Evolutionary conservation across 2,113 vertebrate genomes (phyloP).

Genomic region (Passer domesticus): DNA sequence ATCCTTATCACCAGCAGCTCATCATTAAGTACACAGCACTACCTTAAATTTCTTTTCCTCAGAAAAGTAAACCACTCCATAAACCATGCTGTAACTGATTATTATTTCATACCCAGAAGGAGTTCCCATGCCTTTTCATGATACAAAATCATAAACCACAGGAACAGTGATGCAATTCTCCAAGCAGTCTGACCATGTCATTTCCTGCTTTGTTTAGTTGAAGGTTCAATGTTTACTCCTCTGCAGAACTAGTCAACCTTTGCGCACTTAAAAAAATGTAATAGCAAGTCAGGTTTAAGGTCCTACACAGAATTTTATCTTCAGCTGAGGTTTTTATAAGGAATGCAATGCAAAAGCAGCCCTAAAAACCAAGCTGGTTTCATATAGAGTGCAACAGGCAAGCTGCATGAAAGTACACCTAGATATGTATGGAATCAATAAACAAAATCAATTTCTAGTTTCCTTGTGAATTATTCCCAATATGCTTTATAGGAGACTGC

Average conservation of each 20-base stretch:
- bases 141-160: neutral
- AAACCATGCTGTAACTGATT: neutral
- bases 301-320: neutral
- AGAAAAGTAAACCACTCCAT: neutral
- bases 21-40: neutral
- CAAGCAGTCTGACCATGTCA: neutral
- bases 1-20: neutral
- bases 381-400: neutral
- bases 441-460: neutral
- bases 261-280: neutral
- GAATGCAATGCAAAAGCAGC: neutral
- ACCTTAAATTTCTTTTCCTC: neutral
- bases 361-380: neutral
- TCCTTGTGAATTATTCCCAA: neutral
- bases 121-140: neutral
- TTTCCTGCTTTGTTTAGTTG: neutral
- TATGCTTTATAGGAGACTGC: neutral
- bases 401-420: neutral
- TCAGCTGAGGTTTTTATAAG: neutral
- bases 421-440: neutral
- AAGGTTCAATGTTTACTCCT: neutral
- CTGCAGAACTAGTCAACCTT: neutral
- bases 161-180: neutral
- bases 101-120: neutral
- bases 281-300: neutral